Percentiles rank a stretch among this genome's conserved stretches.
phyloP scores from a whole-genome alignment of 1,140 invertebrate species.

The Coptotermes formosanus region DNA sequence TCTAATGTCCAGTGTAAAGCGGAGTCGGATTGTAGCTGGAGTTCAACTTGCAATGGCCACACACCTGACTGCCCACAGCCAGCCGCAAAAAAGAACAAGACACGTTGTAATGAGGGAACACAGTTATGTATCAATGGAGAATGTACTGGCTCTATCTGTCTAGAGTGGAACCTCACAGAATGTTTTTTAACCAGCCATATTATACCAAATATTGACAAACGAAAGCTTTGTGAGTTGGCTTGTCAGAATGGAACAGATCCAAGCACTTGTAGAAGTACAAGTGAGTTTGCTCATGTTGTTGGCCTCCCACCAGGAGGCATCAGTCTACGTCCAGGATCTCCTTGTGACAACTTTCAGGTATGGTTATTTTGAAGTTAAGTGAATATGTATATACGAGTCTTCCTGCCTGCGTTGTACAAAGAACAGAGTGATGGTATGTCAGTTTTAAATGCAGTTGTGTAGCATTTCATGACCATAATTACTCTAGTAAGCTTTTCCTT shows the following conservation, averaged over 20 bases:
- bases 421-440: no score
- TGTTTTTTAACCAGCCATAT: conserved; percentile 91
- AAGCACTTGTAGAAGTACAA: conserved; percentile 81
- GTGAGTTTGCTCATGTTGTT: conserved; percentile 72
- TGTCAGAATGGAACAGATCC: conserved; percentile 83
- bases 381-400: no score
- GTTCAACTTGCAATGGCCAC: conserved; percentile 81
- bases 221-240: conserved; percentile 91
- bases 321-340: conserved; percentile 87
- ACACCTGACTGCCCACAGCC: conserved; percentile 84
- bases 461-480: no score
- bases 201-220: conserved; percentile 79
- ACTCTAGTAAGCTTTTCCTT: no score
- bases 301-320: conserved; percentile 81
- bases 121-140: conserved; percentile 90
- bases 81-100: conserved; percentile 72
- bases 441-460: no score
- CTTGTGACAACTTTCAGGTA: conserved; percentile 97
- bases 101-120: conserved; percentile 79
- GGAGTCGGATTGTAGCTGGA: conserved; percentile 85
- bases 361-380: conserved; percentile 15
- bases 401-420: no score
- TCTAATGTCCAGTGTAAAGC: conserved; percentile 72
- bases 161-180: conserved; percentile 90
- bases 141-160: conserved; percentile 93